Evolutionary conservation across 1,140 invertebrate genomes (phyloP), one percentile per base, ranked within the genome.

Genomic region (Drosophila athabasca): DNA sequence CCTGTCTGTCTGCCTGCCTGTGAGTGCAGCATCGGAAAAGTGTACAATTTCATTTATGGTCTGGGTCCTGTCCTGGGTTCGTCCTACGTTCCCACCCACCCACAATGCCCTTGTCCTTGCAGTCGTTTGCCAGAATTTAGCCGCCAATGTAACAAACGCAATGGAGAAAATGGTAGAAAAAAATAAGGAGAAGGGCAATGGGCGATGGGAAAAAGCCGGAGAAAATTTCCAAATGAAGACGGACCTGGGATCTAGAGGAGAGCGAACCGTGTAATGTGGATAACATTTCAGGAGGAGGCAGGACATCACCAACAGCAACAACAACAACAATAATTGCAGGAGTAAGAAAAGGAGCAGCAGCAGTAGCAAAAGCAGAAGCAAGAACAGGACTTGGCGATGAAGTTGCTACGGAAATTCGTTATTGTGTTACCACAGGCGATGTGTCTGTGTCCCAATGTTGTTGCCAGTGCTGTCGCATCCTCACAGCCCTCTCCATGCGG

Each of bases 341-440:
- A 31, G 59, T 29, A 62, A 53, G 17, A 1, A 45, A 58, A 15
- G 39, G 55, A 66, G 64, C 15, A 35, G 31, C 22, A 17, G 26
- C 2, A 45, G 5, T 9, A 57, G 17, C 41, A 50, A 31, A 31
- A 51, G 35, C 51, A 61, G 58, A 19, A 52, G 46, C 46, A 73
- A 50, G 57, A 69, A 46, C 76, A 62, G 69, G 69, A 80, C 68
- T 64, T 64, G 48, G 59, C 79, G 70, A 76, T 87, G 83, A 83
- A 88, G 84, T 90, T 89, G 85, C 81, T 90, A 89, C 85, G 84
- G 84, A 89, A 89, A 89, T 89, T 89, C 84, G 84, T 89, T 89
- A 89, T 89, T 89, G 84, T 89, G 84, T 89, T 89, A 90, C 84
- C 84, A 89, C 84, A 89, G 84, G 84, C 84, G 85, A 90, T 90